Conservation (phyloP, 2,113 vertebrate species). For the Menidia beryllina region DNA sequence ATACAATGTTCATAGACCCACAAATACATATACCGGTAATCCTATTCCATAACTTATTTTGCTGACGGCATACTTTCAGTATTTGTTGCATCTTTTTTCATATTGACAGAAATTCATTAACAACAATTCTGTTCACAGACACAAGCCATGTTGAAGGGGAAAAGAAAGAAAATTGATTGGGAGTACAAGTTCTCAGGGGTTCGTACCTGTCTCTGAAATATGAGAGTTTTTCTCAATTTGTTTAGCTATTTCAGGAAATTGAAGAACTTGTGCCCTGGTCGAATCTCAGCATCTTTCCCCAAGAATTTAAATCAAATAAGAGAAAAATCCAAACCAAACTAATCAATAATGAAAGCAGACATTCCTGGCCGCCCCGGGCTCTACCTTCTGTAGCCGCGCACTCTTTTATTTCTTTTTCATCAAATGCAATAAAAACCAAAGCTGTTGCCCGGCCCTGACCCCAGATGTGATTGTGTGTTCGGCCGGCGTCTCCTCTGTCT, state of each 20-base stretch:
- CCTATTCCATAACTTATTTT: too few relatives aligned
- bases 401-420: conserved; percentile 37
- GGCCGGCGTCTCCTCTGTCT: conserved; percentile 55
- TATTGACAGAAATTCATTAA: background rate
- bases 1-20: too few relatives aligned
- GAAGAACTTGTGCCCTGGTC: background rate
- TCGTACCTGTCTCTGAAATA: background rate
- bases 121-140: background rate
- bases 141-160: too few relatives aligned
- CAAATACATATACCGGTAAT: background rate
- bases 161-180: too few relatives aligned
- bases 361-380: conserved; percentile 2
- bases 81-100: background rate
- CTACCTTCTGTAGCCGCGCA: conserved; percentile 12
- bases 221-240: background rate
- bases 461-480: conserved; percentile 69
- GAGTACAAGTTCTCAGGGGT: background rate
- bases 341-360: conserved; percentile 32
- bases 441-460: conserved; percentile 48
- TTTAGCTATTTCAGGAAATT: conserved; percentile 3
- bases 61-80: too few relatives aligned
- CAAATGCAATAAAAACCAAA: conserved; percentile 30
- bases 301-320: conserved; percentile 20
- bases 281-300: background rate
- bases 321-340: conserved; percentile 17